Evolutionary conservation across 1,140 invertebrate species (phyloP).

Genomic region (Heliconius melpomene): DNA sequence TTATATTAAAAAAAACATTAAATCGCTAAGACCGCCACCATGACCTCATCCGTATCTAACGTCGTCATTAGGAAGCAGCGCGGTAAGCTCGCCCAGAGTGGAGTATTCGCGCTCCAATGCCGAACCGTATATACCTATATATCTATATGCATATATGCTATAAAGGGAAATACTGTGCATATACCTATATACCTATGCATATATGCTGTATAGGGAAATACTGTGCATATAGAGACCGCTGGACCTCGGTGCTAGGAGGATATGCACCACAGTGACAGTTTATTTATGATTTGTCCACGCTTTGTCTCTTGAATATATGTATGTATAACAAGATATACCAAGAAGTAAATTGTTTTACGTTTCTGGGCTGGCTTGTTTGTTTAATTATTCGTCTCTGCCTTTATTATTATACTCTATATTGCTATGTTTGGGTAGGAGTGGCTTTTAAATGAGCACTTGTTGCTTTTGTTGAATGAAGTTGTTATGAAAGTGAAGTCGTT

Average conservation of each 20-base stretch:
- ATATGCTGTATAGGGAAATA: neutral
- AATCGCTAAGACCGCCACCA: conserved; percentile 43
- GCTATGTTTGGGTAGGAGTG: neutral
- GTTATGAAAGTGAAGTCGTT: neutral
- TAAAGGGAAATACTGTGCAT: conserved; percentile 1
- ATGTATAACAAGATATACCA: neutral
- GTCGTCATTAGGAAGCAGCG: conserved; percentile 62
- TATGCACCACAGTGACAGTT: conserved; percentile 26
- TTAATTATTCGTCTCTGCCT: neutral
- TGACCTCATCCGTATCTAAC: conserved; percentile 22
- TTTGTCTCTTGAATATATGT: conserved; percentile 12
- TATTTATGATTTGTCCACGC: conserved; percentile 30
- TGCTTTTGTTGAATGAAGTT: neutral
- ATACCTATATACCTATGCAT: conserved; percentile 19
- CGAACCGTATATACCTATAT: conserved; percentile 30
- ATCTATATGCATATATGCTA: conserved; percentile 3
- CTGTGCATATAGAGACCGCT: conserved; percentile 24
- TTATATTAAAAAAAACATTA: neutral
- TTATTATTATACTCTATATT: neutral
- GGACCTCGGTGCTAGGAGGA: conserved; percentile 24
- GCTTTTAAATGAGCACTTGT: conserved; percentile 4
- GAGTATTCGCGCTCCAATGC: conserved; percentile 47
- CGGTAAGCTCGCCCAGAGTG: conserved; percentile 58
- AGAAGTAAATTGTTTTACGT: neutral
- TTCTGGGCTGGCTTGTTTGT: neutral